Conservation (phyloP, 2,888 invertebrate genomes). For the Andrena marginata region DNA sequence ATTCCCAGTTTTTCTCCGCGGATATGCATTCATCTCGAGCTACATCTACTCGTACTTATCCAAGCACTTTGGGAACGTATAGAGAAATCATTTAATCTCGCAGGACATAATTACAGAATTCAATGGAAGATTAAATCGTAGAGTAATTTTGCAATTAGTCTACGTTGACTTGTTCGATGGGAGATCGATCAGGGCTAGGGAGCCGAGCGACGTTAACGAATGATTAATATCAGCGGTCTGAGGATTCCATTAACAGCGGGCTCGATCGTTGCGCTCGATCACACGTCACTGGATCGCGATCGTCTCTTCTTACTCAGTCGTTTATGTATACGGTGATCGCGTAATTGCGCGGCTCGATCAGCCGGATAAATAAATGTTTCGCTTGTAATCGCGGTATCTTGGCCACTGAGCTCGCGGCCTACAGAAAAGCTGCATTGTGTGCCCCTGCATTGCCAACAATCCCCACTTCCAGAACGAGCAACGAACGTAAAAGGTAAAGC, state of each 20-base stretch:
- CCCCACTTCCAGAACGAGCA: conserved; percentile 72
- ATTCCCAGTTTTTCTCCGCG: not conserved
- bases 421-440: conserved; percentile 73
- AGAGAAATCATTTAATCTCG: not conserved
- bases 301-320: not conserved
- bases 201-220: not conserved
- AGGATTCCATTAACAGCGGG: conserved; percentile 5
- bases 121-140: not conserved
- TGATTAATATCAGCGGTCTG: not conserved
- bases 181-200: not conserved
- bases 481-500: conserved; percentile 79
- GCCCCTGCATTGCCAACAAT: conserved; percentile 69
- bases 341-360: not conserved
- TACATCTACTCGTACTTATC: too few species aligned
- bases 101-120: not conserved
- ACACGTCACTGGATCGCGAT: not conserved
- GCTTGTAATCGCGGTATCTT: conserved; percentile 44
- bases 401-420: conserved; percentile 85
- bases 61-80: not conserved
- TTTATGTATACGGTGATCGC: not conserved
- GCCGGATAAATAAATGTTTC: conserved; percentile 25
- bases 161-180: not conserved
- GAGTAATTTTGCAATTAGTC: not conserved
- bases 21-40: not conserved
- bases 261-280: not conserved